Conservation (phyloP, 2,888 invertebrate species). For the Cosmia pyralina region DNA sequence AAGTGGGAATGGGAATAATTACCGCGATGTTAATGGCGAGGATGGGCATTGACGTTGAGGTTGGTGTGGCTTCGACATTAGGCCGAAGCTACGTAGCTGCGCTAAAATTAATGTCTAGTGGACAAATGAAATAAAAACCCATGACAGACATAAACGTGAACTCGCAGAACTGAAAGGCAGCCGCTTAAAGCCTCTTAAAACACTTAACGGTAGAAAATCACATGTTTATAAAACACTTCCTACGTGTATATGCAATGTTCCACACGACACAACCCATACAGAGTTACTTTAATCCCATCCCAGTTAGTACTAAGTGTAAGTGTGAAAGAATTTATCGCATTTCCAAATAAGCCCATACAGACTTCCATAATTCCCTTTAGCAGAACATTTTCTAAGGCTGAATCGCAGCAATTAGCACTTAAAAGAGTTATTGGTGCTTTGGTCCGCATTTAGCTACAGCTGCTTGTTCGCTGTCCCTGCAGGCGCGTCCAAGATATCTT, state of each 20-base stretch:
- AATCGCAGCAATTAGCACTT: conserved; percentile 49
- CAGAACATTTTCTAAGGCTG: conserved; percentile 25
- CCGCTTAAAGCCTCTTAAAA: too few relatives aligned
- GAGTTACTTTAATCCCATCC: conserved; percentile 1
- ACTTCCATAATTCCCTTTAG: conserved; percentile 38
- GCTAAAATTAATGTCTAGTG: too few relatives aligned
- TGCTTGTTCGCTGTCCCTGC: conserved; percentile 36
- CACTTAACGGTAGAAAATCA: background rate
- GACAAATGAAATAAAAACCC: too few relatives aligned
- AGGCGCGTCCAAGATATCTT: conserved; percentile 35
- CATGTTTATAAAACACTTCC: background rate
- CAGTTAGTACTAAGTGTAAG: conserved; percentile 11
- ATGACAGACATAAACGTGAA: too few relatives aligned
- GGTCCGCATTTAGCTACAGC: conserved; percentile 25
- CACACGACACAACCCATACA: conserved; percentile 8
- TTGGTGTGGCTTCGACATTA: too few relatives aligned
- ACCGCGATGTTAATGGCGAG: too few relatives aligned
- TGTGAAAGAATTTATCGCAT: conserved; percentile 50
- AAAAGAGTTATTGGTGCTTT: conserved; percentile 42
- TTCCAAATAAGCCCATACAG: conserved; percentile 30
- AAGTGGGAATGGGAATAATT: too few relatives aligned
- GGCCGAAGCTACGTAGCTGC: too few relatives aligned
- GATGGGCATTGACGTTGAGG: too few relatives aligned
- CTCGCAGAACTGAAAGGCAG: too few relatives aligned
- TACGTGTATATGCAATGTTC: background rate